These are phyloP conservation scores for Coelopa frigida DNA, from an alignment of 1,140 invertebrate genomes.

Conservation along the genomic window DNA sequence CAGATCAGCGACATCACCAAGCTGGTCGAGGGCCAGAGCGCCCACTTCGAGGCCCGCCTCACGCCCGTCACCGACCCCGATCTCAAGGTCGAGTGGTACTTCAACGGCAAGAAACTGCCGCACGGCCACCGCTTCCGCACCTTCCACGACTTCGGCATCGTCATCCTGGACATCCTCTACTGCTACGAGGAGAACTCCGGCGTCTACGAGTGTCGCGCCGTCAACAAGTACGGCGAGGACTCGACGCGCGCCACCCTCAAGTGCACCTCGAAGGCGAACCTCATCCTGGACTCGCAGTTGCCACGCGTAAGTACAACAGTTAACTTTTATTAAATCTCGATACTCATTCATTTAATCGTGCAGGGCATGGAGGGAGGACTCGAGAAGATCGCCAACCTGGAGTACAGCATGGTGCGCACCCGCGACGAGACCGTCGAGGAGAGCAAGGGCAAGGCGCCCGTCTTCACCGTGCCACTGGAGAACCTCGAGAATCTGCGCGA, in stretches of 20 bases:
- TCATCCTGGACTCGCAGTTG: constrained; percentile 91
- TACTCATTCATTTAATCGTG: constrained; percentile 24
- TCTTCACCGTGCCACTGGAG: constrained; percentile 82
- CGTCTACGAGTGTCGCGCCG: constrained; percentile 83
- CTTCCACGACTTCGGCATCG: constrained; percentile 95
- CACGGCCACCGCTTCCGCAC: constrained; percentile 91
- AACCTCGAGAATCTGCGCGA: constrained; percentile 80
- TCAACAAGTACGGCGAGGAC: constrained; percentile 86
- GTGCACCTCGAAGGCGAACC: constrained; percentile 81
- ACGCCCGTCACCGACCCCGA: constrained; percentile 89
- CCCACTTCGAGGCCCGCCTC: constrained; percentile 87
- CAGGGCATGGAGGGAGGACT: constrained; percentile 87
- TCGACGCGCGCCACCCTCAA: constrained; percentile 76
- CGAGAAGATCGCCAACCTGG: constrained; percentile 86
- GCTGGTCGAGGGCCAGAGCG: constrained; percentile 85
- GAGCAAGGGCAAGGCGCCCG: constrained; percentile 71
- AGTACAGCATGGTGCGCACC: constrained; percentile 72
- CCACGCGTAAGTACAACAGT: constrained; percentile 57
- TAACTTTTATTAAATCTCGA: not conserved
- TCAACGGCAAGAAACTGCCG: constrained; percentile 85
- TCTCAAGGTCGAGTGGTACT: constrained; percentile 90
- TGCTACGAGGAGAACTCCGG: constrained; percentile 96
- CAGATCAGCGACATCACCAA: constrained; percentile 75
- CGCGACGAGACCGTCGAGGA: constrained; percentile 63
- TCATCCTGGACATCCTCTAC: constrained; percentile 92